Evolutionary conservation across 2,113 vertebrate genomes (phyloP).

Genomic region (Uropsilus gracilis): DNA sequence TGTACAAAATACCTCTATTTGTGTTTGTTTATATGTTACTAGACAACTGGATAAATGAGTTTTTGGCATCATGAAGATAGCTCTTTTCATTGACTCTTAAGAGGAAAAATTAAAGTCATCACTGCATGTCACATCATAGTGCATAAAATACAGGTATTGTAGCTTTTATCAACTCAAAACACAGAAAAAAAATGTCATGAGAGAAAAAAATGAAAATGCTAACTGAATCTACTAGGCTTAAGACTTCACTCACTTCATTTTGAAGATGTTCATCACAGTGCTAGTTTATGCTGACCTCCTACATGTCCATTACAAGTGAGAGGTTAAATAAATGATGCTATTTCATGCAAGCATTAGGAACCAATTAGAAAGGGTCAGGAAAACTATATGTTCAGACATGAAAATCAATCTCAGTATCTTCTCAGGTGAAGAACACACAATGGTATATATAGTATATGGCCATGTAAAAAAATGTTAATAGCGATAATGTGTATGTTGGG

Average conservation of each 20-base stretch:
- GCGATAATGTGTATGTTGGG: background rate
- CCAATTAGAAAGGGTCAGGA: background rate
- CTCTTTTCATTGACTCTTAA: background rate
- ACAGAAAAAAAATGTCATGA: background rate
- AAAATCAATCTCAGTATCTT: background rate
- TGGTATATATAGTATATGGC: background rate
- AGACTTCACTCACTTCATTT: background rate
- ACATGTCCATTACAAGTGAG: background rate
- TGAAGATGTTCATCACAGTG: background rate
- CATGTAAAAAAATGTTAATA: background rate
- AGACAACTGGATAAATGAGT: conserved; percentile 49
- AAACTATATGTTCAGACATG: background rate
- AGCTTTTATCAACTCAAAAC: background rate
- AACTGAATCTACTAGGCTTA: background rate
- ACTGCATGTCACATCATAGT: background rate
- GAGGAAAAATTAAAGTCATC: background rate
- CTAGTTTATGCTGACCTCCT: background rate
- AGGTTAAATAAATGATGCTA: background rate
- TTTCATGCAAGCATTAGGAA: background rate
- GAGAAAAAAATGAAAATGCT: background rate
- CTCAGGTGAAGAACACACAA: background rate
- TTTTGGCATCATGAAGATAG: background rate
- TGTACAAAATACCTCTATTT: conserved; percentile 1
- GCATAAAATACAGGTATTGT: background rate
- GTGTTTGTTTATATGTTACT: background rate